Evolutionary conservation across 2,888 invertebrate genomes (phyloP).

Genomic region (Trissolcus brochymenae): DNA sequence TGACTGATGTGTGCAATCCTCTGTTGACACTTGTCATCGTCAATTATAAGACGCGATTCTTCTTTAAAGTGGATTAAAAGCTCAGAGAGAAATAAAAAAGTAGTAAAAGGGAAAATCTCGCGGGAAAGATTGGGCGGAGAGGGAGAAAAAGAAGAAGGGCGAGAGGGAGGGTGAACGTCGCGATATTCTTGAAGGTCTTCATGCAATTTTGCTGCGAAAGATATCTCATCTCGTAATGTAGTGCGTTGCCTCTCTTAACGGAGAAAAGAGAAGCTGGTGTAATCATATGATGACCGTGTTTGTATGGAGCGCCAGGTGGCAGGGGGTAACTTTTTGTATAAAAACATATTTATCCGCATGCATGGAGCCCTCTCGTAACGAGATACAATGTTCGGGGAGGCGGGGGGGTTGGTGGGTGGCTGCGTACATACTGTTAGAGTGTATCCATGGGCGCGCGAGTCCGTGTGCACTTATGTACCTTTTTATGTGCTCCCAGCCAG

Average conservation of each 20-base stretch:
- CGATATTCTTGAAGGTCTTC: constrained; percentile 66
- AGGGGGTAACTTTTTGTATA: constrained; percentile 64
- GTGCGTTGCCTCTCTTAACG: constrained; percentile 60
- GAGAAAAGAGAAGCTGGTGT: constrained; percentile 60
- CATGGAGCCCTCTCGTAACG: constrained; percentile 62
- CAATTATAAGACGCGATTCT: too few relatives aligned
- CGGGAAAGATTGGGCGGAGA: constrained; percentile 3
- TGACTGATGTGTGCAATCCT: too few relatives aligned
- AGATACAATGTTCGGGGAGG: constrained; percentile 61
- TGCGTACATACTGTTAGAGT: constrained; percentile 59
- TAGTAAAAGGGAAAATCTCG: background rate
- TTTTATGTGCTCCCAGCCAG: constrained; percentile 45
- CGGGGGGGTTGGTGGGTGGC: constrained; percentile 45
- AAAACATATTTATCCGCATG: constrained; percentile 66
- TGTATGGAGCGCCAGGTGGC: constrained; percentile 59
- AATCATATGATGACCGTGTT: constrained; percentile 68
- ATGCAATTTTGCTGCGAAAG: constrained; percentile 64
- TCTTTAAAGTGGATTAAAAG: too few relatives aligned
- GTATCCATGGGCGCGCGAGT: constrained; percentile 49
- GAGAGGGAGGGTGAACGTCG: constrained; percentile 61
- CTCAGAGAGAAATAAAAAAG: too few relatives aligned
- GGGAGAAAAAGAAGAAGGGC: constrained; percentile 46
- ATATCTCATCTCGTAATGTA: constrained; percentile 71
- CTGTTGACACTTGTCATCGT: too few relatives aligned
- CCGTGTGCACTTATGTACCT: constrained; percentile 26